phyloP scores from a whole-genome alignment of 2,888 invertebrate genomes.

The Scotopteryx bipunctaria region DNA sequence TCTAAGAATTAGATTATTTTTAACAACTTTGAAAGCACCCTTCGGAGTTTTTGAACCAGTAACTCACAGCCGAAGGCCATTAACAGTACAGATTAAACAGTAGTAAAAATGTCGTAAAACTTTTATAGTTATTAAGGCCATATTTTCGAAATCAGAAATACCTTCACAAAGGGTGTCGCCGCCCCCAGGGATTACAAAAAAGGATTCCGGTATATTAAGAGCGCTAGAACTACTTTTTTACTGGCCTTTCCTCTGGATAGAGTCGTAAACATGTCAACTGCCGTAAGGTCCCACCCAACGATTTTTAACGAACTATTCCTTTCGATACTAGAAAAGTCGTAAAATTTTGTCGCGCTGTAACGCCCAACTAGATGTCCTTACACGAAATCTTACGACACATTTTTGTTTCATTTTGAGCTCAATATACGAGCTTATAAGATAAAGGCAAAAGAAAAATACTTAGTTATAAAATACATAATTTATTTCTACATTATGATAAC shows the following conservation, averaged over 20 bases:
- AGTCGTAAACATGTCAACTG: constrained; percentile 68
- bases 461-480: too few species aligned
- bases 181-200: constrained; percentile 60
- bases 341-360: constrained; percentile 51
- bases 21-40: constrained; percentile 42
- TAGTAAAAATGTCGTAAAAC: constrained; percentile 76
- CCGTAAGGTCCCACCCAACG: constrained; percentile 55
- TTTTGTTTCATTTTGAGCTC: too few species aligned
- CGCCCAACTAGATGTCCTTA: constrained; percentile 36
- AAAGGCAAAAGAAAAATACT: too few species aligned
- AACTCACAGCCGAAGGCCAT: constrained; percentile 61
- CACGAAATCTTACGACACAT: too few species aligned
- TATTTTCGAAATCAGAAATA: constrained; percentile 72
- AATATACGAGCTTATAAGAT: too few species aligned
- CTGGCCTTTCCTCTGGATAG: constrained; percentile 59
- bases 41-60: constrained; percentile 45
- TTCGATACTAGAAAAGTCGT: constrained; percentile 60
- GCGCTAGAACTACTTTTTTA: constrained; percentile 59
- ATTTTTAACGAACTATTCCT: constrained; percentile 63
- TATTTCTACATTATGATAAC: too few species aligned
- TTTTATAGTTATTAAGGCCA: constrained; percentile 70
- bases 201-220: constrained; percentile 62
- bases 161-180: constrained; percentile 65
- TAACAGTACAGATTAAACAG: constrained; percentile 75
- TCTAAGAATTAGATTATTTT: constrained; percentile 38